Conservation (phyloP, 1,140 invertebrate genomes). For the Ditylenchus dipsaci region DNA sequence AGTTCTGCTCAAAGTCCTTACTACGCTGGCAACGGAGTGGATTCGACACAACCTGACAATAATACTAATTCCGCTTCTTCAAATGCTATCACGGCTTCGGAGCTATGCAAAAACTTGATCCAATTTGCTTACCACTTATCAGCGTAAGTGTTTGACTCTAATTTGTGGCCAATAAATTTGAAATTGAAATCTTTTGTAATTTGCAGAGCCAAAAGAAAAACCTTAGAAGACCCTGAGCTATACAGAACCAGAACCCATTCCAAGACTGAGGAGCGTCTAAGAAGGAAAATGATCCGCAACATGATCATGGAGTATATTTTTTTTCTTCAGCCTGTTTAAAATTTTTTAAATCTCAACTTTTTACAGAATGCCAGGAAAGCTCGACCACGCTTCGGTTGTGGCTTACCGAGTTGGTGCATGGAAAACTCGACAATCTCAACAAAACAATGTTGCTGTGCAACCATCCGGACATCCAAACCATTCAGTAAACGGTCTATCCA, state of each 20-base stretch:
- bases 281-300: constrained; percentile 70
- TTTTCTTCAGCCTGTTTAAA: background rate
- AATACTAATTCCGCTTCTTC: background rate
- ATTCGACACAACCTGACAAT: too few species aligned
- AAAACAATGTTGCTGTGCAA: too few species aligned
- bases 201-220: constrained; percentile 74
- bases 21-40: too few species aligned
- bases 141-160: constrained; percentile 49
- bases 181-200: constrained; percentile 39
- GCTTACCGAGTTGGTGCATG: constrained; percentile 68
- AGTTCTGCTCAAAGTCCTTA: background rate
- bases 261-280: constrained; percentile 67
- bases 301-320: constrained; percentile 64
- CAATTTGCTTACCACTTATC: constrained; percentile 69
- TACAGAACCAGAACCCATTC: constrained; percentile 65
- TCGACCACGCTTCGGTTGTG: constrained; percentile 82
- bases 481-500: background rate
- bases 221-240: constrained; percentile 75
- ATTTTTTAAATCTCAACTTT: background rate
- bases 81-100: constrained; percentile 37
- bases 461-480: too few species aligned
- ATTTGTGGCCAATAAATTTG: background rate
- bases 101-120: constrained; percentile 71
- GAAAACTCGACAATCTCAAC: background rate
- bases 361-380: constrained; percentile 73